Conservation (phyloP, 2,797 vertebrate species). For the Crypturellus tataupa region DNA sequence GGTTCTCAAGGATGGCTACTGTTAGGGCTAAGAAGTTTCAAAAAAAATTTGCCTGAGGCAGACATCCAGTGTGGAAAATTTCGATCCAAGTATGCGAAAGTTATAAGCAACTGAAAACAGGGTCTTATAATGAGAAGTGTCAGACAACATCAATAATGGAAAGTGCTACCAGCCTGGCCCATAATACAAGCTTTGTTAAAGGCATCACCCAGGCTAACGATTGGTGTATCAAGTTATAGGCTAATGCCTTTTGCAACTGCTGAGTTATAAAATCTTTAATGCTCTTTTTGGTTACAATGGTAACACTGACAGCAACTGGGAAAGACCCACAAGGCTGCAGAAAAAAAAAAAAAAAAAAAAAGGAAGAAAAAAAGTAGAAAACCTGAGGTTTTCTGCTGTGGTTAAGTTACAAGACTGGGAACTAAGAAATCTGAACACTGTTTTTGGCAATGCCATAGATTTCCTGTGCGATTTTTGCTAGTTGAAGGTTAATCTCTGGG, state of each 20-base stretch:
- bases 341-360: constrained; percentile 26
- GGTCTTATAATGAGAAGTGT: constrained; percentile 48
- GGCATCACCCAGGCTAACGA: constrained; percentile 19
- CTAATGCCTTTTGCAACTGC: constrained; percentile 61
- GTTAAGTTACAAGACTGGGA: constrained; percentile 49
- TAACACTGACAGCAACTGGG: constrained; percentile 38
- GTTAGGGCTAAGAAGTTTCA: constrained; percentile 49
- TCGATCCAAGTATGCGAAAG: constrained; percentile 18
- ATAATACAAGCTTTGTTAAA: constrained; percentile 64
- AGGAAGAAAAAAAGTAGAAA: constrained; percentile 8
- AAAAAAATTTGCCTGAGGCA: constrained; percentile 56
- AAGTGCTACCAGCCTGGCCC: constrained; percentile 55
- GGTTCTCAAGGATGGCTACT: constrained; percentile 56
- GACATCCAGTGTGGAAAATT: constrained; percentile 53
- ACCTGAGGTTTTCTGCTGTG: not conserved
- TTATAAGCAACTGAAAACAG: constrained; percentile 47
- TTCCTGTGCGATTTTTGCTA: not conserved
- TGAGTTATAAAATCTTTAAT: constrained; percentile 55
- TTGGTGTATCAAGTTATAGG: constrained; percentile 49
- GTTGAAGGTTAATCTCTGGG: constrained; percentile 10
- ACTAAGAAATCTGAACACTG: constrained; percentile 24
- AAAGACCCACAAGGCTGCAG: constrained; percentile 28
- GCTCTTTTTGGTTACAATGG: constrained; percentile 40
- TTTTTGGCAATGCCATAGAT: constrained; percentile 26
- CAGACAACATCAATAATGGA: constrained; percentile 34